Percentiles rank a stretch among this genome's conserved stretches.
Evolutionary conservation across 2,797 vertebrate genomes (phyloP).

Genomic region (Rhodeus uyekii): DNA sequence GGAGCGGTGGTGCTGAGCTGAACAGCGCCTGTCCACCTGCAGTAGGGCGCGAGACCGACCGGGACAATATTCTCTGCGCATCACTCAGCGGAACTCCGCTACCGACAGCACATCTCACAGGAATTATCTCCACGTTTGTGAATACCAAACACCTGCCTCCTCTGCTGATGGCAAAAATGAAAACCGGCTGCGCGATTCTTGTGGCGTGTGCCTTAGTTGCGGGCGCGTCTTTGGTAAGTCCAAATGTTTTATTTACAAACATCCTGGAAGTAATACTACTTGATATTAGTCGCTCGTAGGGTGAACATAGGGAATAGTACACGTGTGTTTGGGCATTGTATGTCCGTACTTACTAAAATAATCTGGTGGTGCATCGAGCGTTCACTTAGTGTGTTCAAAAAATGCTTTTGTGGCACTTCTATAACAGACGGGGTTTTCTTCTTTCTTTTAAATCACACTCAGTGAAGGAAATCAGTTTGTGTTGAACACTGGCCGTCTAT

Average conservation of each 20-base stretch:
- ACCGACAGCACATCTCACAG: slow-evolving; percentile 60
- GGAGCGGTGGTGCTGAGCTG: slow-evolving; percentile 77
- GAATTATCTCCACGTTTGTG: slow-evolving; percentile 67
- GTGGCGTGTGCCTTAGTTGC: slow-evolving; percentile 74
- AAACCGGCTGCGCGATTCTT: slow-evolving; percentile 67
- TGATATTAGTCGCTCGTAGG: neutral
- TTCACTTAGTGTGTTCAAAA: neutral
- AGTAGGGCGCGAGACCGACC: slow-evolving; percentile 81
- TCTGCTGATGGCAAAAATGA: slow-evolving; percentile 71
- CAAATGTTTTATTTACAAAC: slow-evolving; percentile 60
- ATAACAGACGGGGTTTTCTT: neutral
- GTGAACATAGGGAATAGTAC: neutral
- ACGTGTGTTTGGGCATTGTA: neutral
- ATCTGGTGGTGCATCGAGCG: slow-evolving; percentile 24
- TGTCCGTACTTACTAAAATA: neutral
- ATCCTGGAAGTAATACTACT: slow-evolving; percentile 50
- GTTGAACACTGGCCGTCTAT: slow-evolving; percentile 1
- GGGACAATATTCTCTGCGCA: slow-evolving; percentile 63
- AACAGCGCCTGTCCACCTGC: slow-evolving; percentile 83
- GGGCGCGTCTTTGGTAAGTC: slow-evolving; percentile 78
- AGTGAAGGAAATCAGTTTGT: slow-evolving; percentile 19
- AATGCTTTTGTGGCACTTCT: slow-evolving; percentile 23
- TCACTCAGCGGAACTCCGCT: slow-evolving; percentile 57
- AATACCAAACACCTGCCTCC: slow-evolving; percentile 49
- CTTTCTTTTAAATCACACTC: neutral